Conservation (phyloP, 2,888 invertebrate genomes). For the Phorcus lineatus region DNA sequence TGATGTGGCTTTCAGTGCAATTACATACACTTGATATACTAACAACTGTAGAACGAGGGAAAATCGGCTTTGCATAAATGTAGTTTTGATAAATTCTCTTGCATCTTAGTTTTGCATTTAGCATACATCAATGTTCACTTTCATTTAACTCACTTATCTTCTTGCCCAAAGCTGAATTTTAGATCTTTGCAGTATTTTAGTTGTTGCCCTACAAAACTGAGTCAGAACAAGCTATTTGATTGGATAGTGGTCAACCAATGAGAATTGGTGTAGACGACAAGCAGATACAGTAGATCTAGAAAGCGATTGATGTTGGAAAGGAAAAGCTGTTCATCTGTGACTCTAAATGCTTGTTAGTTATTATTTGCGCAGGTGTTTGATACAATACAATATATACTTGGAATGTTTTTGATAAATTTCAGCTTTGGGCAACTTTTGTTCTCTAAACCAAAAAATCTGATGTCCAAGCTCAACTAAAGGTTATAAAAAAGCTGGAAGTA, state of each 20-base stretch:
- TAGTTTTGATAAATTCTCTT: background rate
- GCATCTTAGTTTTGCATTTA: background rate
- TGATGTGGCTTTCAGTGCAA: background rate
- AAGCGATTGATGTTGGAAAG: no score
- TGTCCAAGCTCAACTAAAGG: no score
- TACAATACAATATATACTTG: background rate
- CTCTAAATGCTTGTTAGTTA: no score
- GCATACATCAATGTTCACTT: background rate
- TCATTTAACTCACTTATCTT: constrained; percentile 16
- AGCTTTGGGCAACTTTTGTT: constrained; percentile 1
- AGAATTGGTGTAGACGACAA: no score
- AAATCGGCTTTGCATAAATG: background rate
- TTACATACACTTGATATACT: background rate
- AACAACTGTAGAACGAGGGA: background rate
- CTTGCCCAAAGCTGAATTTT: constrained; percentile 7
- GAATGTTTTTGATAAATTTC: background rate
- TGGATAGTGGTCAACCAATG: background rate
- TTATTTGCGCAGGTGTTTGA: no score
- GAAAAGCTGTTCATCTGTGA: no score
- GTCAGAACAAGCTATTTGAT: constrained; percentile 4
- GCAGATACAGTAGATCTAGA: no score
- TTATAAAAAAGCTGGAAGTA: no score
- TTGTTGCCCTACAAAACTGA: background rate
- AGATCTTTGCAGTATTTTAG: background rate
- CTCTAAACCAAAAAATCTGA: background rate